Evolutionary conservation across 2,888 invertebrate species (phyloP).

Genomic region (Odontothrips loti): DNA sequence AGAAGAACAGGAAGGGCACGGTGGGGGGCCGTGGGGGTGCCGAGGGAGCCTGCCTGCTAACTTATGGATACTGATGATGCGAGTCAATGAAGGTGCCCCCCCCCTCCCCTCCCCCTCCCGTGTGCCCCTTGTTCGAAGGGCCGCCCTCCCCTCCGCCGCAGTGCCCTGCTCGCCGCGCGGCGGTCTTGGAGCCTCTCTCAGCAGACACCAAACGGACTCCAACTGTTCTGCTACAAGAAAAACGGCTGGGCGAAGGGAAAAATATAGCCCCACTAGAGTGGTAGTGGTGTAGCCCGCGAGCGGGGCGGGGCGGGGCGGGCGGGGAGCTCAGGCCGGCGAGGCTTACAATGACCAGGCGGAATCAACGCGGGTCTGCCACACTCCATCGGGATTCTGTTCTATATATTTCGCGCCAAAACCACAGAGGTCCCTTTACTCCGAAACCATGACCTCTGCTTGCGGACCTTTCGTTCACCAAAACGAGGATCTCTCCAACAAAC

Average conservation of each 20-base stretch:
- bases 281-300: neutral
- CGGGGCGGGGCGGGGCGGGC: neutral
- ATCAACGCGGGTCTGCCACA: too few species aligned
- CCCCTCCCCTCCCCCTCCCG: neutral
- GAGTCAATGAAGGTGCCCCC: constrained; percentile 36
- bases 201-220: constrained; percentile 30
- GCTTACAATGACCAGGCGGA: too few species aligned
- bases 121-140: constrained; percentile 27
- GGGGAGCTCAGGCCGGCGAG: too few species aligned
- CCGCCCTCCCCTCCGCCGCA: constrained; percentile 7
- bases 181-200: neutral
- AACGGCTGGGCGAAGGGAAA: constrained; percentile 32
- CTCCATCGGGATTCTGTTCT: too few species aligned
- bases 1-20: too few species aligned
- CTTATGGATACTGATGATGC: constrained; percentile 40
- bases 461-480: too few species aligned
- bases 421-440: too few species aligned
- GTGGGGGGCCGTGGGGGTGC: too few species aligned
- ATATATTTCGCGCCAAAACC: too few species aligned
- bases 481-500: too few species aligned
- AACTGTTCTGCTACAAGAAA: constrained; percentile 20
- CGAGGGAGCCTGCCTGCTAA: constrained; percentile 34
- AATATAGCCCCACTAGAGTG: constrained; percentile 28
- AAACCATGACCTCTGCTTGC: too few species aligned
- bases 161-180: too few species aligned